phyloP scores from a whole-genome alignment of 2,888 invertebrate species.

The Eugnorisma glareosa region DNA sequence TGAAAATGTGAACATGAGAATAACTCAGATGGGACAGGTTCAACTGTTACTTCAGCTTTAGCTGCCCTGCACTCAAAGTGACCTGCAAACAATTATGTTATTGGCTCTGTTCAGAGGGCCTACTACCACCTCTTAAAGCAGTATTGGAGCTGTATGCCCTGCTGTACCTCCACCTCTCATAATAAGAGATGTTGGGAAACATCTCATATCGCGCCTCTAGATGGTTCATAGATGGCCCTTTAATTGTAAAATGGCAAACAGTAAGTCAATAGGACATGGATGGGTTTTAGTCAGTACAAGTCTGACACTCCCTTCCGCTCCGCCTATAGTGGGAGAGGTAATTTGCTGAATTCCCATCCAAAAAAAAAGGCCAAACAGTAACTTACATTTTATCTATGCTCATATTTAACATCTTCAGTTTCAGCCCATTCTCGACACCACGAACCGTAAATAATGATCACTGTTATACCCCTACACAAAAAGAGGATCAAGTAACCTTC shows the following conservation, averaged over 20 bases:
- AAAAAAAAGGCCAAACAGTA: neutral
- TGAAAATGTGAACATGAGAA: no score
- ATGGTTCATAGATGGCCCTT: no score
- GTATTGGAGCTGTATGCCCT: neutral
- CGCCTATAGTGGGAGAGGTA: no score
- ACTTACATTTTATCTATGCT: neutral
- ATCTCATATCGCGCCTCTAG: no score
- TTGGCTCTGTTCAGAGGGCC: neutral
- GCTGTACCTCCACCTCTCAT: neutral
- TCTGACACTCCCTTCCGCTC: no score
- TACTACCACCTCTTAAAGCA: neutral
- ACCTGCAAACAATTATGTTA: neutral
- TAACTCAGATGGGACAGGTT: no score
- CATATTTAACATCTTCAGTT: conserved; percentile 69
- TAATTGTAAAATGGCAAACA: no score
- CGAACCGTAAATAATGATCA: conserved; percentile 74
- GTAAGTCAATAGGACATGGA: no score
- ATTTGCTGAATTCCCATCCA: no score
- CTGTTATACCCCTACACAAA: conserved; percentile 74
- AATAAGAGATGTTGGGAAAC: neutral
- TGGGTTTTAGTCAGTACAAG: no score
- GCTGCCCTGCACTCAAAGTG: neutral
- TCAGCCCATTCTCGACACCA: conserved; percentile 83
- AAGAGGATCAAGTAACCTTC: conserved; percentile 55
- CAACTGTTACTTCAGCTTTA: neutral